These are phyloP conservation scores for Knipowitschia caucasica DNA, from an alignment of 2,797 vertebrate genomes.

Conservation along the genomic window DNA sequence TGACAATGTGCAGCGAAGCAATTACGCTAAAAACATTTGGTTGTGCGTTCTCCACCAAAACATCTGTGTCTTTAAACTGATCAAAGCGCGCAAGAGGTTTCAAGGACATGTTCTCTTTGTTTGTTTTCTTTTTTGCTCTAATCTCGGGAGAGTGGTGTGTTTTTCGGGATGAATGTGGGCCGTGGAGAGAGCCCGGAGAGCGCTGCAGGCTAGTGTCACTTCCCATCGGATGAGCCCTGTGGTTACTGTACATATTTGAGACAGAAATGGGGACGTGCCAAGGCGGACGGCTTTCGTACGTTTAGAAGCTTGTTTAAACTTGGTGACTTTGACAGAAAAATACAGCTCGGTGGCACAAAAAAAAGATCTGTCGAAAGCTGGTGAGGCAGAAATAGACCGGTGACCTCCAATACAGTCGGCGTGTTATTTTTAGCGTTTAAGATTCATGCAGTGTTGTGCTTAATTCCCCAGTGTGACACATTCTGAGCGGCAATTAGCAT, in stretches of 20 bases:
- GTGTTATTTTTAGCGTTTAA: background rate
- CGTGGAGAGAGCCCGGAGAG: slow-evolving; percentile 63
- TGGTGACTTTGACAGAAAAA: slow-evolving; percentile 55
- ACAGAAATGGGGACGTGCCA: slow-evolving; percentile 61
- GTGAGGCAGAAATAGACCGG: slow-evolving; percentile 19
- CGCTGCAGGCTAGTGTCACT: slow-evolving; percentile 75
- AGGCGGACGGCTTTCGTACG: slow-evolving; percentile 51
- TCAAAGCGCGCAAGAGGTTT: slow-evolving; percentile 49
- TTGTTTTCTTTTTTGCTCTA: slow-evolving; percentile 68
- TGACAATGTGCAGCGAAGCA: slow-evolving; percentile 22
- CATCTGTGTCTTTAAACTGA: slow-evolving; percentile 33
- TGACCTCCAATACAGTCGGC: background rate
- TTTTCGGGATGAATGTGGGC: slow-evolving; percentile 70
- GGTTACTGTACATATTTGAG: slow-evolving; percentile 69
- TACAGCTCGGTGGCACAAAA: slow-evolving; percentile 16
- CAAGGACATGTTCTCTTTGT: slow-evolving; percentile 72
- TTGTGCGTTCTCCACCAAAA: slow-evolving; percentile 11
- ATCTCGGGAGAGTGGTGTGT: slow-evolving; percentile 63
- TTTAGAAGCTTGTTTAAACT: slow-evolving; percentile 39
- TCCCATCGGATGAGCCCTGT: slow-evolving; percentile 70
- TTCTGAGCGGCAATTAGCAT: background rate
- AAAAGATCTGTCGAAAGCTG: slow-evolving; percentile 7
- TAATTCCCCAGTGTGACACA: background rate
- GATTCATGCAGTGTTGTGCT: background rate
- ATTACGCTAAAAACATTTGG: slow-evolving; percentile 27